A percentile compares a stretch with the other conserved stretches of the same genome.
These are phyloP conservation scores for Xiphophorus birchmanni DNA, from an alignment of 2,797 vertebrate genomes.

Conservation along the genomic window DNA sequence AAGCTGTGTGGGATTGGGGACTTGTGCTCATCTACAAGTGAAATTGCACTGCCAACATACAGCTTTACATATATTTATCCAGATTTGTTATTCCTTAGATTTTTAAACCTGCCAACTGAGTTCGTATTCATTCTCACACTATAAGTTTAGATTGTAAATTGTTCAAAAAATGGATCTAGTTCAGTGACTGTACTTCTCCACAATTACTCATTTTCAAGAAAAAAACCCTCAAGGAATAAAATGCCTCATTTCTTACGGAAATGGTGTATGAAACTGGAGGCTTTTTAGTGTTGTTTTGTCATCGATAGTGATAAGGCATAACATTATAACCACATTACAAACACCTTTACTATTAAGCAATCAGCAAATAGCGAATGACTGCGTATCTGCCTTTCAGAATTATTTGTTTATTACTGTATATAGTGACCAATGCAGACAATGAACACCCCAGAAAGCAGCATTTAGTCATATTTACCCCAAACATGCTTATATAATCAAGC, in stretches of 20 bases:
- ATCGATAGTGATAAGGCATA: neutral
- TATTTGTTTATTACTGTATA: neutral
- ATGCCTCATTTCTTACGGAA: neutral
- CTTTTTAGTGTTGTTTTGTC: neutral
- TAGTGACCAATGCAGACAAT: neutral
- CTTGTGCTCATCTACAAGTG: constrained; percentile 4
- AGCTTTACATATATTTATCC: neutral
- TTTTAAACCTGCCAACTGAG: neutral
- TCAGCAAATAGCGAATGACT: neutral
- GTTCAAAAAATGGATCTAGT: neutral
- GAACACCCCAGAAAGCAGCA: neutral
- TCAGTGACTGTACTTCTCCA: neutral
- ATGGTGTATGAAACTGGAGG: neutral
- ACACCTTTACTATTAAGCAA: neutral
- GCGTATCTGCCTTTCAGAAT: neutral
- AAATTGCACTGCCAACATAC: constrained; percentile 2
- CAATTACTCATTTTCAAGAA: neutral
- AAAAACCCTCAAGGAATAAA: neutral
- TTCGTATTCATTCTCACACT: neutral
- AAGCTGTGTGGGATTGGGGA: constrained; percentile 12
- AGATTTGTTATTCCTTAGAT: neutral
- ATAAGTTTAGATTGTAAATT: neutral
- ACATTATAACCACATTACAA: neutral
- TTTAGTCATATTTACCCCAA: neutral
- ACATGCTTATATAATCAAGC: neutral